Percentiles rank a stretch among this genome's conserved stretches.
Evolutionary conservation across 2,113 vertebrate genomes (phyloP).

Genomic region (Scophthalmus maximus): DNA sequence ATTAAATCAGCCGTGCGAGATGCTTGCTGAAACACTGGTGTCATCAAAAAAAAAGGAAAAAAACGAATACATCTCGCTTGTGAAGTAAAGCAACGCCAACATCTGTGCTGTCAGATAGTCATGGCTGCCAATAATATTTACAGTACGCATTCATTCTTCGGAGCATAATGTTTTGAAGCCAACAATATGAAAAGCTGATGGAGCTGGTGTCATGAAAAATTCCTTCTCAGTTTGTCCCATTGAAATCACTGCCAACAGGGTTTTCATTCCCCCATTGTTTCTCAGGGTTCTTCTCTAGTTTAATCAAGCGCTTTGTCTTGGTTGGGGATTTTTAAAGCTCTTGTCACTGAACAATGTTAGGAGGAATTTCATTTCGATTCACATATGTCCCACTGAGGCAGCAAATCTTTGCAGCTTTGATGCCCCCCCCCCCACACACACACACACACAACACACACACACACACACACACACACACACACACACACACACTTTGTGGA

Average conservation of each 20-base stretch:
- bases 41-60: constrained; percentile 56
- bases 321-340: constrained; percentile 59
- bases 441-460: too few species aligned
- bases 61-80: constrained; percentile 28
- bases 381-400: constrained; percentile 57
- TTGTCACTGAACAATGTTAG: constrained; percentile 56
- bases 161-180: constrained; percentile 56
- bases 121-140: constrained; percentile 70
- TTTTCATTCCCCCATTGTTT: constrained; percentile 52
- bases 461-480: not conserved
- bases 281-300: constrained; percentile 50
- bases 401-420: constrained; percentile 65
- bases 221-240: constrained; percentile 44
- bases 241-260: constrained; percentile 51
- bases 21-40: constrained; percentile 59
- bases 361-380: constrained; percentile 53
- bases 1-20: constrained; percentile 61
- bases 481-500: constrained; percentile 46
- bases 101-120: constrained; percentile 68
- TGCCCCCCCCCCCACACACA: constrained; percentile 39
- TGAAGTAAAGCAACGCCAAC: constrained; percentile 52
- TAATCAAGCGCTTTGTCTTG: constrained; percentile 64
- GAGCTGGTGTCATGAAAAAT: constrained; percentile 53
- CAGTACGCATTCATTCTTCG: constrained; percentile 49
- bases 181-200: constrained; percentile 64